Evolutionary conservation across 64 coral and sea anemone genomes (phyloP).

Genomic region (Astreopora myriophthalma): DNA sequence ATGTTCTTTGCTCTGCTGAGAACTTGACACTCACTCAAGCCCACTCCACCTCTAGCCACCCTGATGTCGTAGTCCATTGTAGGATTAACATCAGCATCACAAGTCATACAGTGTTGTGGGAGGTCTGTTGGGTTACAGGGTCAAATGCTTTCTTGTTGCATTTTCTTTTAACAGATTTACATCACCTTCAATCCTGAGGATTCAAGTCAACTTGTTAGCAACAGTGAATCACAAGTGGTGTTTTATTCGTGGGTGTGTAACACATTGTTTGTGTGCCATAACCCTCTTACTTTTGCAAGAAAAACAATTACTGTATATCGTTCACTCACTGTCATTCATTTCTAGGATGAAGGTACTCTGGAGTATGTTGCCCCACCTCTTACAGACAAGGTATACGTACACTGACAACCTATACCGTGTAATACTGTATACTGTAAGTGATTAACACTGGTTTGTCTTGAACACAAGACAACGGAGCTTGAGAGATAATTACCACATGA

Average conservation of each 20-base stretch:
- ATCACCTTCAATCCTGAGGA: constrained; percentile 90
- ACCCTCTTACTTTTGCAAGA: neutral
- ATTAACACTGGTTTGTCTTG: too few species aligned
- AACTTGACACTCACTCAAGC: too few species aligned
- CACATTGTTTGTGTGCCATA: too few species aligned
- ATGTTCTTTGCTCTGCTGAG: too few species aligned
- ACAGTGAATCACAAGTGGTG: constrained; percentile 89
- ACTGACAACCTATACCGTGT: neutral
- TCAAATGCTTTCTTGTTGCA: neutral
- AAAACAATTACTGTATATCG: neutral
- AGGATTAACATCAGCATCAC: too few species aligned
- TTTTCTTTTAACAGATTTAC: constrained; percentile 55
- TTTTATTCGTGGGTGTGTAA: constrained; percentile 88
- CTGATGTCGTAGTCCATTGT: too few species aligned
- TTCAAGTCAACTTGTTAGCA: constrained; percentile 86
- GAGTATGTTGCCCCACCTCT: constrained; percentile 91
- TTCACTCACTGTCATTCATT: neutral
- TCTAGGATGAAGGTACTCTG: constrained; percentile 58
- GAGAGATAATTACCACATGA: neutral
- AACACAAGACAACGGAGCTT: too few species aligned
- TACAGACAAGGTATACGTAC: constrained; percentile 92
- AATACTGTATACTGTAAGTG: too few species aligned
- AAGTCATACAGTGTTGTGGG: too few species aligned
- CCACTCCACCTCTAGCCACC: too few species aligned
- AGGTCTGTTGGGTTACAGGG: too few species aligned